Evolutionary conservation across 2,113 vertebrate genomes (phyloP), one percentile per base, ranked within the genome.

Genomic region (Tychaedon coryphoeus): DNA sequence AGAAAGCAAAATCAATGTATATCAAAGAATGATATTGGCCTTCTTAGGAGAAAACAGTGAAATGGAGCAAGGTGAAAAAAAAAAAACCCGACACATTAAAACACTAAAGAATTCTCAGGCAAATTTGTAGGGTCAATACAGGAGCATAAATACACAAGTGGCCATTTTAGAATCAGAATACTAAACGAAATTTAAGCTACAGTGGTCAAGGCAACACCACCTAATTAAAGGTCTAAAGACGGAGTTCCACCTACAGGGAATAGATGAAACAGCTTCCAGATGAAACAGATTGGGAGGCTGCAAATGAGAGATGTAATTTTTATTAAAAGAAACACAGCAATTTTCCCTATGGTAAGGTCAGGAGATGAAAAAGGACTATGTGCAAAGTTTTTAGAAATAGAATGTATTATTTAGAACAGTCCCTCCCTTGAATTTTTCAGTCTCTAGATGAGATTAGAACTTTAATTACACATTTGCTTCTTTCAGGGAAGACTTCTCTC

Each of bases 211-310:
- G 80, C 92, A 95, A 93, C 84, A 81, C 64, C 84, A 95, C 89
- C 86, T 97, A 96, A 97, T 97, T 95, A 95, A 95, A 72, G 85
- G 89, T 88, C 76, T 92, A 58, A 88, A 86, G 69, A 62, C 79
- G 8, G 71, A 86, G 66, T 92, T 95, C 70, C 84, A 80, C 72
- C 87, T 76, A 72, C 69, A 87, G 94, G 93, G 88, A 96, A 91
- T 13, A 86, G 66, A 79, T 92, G 50, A 95, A 97, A 96, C 91
- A 94, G 74, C 40, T 89, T 84, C 45, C 50, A 69, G 75, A 90
- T 90, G 65, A 95, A 95, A 90, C 36, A 50, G 61, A 73, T 5
- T 76, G 69, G 40, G 64, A 77, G n/a, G 60, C 86, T 95, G 80
- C 45, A 92, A 97, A 97, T 93, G 87, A 93, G 88, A 73, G 48